Percentiles rank a stretch among this genome's conserved stretches.
phyloP scores from a whole-genome alignment of 2,797 vertebrate species.

The Choloepus didactylus region DNA sequence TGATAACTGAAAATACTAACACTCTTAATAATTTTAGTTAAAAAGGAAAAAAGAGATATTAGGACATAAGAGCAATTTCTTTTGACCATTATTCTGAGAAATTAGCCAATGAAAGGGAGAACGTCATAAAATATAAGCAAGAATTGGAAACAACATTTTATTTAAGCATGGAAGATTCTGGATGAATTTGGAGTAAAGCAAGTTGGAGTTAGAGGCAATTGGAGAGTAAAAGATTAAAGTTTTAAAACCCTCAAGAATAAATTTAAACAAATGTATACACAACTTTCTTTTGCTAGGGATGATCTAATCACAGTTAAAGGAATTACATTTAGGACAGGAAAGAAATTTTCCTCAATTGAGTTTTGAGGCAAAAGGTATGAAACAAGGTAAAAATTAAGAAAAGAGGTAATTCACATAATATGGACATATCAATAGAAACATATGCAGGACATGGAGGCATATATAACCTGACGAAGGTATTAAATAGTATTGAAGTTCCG shows the following conservation, averaged over 20 bases:
- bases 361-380: conserved; percentile 41
- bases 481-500: not conserved
- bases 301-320: not conserved
- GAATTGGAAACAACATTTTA: not conserved
- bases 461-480: not conserved
- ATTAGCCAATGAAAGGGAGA: not conserved
- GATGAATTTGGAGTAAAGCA: not conserved
- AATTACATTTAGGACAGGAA: not conserved
- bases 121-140: not conserved
- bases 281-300: not conserved
- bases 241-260: conserved; percentile 12
- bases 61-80: not conserved
- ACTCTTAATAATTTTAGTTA: not conserved
- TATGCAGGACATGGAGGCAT: not conserved
- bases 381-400: not conserved
- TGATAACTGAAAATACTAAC: not conserved
- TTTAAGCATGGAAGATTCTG: not conserved
- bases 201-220: not conserved
- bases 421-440: not conserved
- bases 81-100: not conserved
- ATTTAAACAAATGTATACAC: not conserved
- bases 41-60: not conserved
- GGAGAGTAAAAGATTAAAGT: not conserved
- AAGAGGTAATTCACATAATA: not conserved
- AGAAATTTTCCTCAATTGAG: not conserved